Percentiles rank a stretch among this genome's conserved stretches.
Evolutionary conservation across 1,140 invertebrate genomes (phyloP).

Genomic region (Oedothorax gibbosus): DNA sequence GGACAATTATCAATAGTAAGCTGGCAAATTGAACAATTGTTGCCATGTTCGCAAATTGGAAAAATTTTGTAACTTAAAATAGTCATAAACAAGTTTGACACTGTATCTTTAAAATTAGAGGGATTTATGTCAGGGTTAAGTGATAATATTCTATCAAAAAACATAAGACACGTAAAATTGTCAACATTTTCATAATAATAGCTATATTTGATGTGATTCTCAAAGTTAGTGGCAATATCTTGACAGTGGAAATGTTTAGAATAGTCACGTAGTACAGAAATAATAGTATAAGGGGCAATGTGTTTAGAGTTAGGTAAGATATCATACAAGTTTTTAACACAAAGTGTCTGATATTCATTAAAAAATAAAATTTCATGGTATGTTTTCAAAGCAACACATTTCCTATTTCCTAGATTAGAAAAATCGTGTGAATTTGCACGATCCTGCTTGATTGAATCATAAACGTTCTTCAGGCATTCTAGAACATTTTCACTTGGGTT

Average conservation of each 20-base stretch:
- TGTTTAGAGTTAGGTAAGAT: too few relatives aligned
- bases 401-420: background rate
- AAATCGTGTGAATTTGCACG: background rate
- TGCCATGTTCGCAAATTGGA: background rate
- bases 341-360: background rate
- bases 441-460: background rate
- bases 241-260: background rate
- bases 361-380: slow-evolving; percentile 10
- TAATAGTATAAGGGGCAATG: background rate
- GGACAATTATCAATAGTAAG: background rate
- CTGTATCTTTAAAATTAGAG: background rate
- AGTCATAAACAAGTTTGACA: slow-evolving; percentile 6
- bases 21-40: background rate
- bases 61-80: slow-evolving; percentile 3
- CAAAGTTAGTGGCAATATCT: background rate
- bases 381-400: background rate
- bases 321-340: background rate
- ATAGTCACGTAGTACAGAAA: background rate
- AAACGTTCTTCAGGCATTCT: background rate
- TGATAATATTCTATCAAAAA: slow-evolving; percentile 1
- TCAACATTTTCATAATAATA: slow-evolving; percentile 24
- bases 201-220: background rate
- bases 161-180: slow-evolving; percentile 11
- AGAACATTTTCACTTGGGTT: background rate
- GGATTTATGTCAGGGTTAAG: background rate